A percentile compares a stretch with the other conserved stretches of the same genome.
These are phyloP conservation scores for Phycodurus eques DNA, from an alignment of 2,113 vertebrate species.

Conservation along the genomic window DNA sequence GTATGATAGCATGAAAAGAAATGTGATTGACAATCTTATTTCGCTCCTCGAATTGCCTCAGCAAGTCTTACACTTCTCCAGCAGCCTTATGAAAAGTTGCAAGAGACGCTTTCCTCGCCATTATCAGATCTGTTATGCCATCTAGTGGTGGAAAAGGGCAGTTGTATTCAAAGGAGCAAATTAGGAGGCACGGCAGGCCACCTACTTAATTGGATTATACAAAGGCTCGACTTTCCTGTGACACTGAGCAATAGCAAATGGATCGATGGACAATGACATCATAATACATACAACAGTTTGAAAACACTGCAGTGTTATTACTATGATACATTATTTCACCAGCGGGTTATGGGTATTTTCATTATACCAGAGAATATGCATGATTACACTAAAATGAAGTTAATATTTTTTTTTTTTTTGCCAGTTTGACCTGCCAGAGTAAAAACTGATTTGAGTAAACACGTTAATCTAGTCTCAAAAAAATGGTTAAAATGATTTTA, in stretches of 20 bases:
- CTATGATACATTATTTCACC: background rate
- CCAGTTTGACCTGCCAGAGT: background rate
- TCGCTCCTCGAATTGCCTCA: background rate
- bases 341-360: background rate
- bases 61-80: background rate
- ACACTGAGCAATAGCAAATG: background rate
- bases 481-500: background rate
- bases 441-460: background rate
- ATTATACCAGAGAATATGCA: background rate
- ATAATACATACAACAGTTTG: background rate
- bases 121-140: slow-evolving; percentile 38
- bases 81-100: background rate
- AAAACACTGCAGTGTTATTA: background rate
- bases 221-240: background rate
- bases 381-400: background rate
- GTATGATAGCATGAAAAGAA: no score
- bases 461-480: background rate
- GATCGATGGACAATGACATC: background rate
- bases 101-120: background rate
- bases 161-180: rapidly evolving
- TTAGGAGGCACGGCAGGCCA: background rate
- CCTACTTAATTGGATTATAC: background rate
- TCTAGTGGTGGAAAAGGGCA: slow-evolving; percentile 45
- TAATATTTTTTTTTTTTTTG: background rate
- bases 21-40: background rate